A percentile compares a stretch with the other conserved stretches of the same genome.
These are phyloP conservation scores for Bradysia coprophila DNA, from an alignment of 1,140 invertebrate species.

Conservation along the genomic window DNA sequence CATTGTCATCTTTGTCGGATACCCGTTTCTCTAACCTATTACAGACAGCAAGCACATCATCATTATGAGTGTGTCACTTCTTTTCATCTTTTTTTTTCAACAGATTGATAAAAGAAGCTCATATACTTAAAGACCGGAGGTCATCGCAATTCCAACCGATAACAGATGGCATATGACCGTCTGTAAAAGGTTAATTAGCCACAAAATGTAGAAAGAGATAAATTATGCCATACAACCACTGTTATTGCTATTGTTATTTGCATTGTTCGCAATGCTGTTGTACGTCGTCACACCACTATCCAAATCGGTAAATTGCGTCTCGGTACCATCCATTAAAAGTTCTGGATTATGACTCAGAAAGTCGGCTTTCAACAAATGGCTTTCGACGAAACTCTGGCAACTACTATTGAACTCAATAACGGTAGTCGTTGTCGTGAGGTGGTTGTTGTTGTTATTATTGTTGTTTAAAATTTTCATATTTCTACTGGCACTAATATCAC, in stretches of 20 bases:
- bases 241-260: too few species aligned
- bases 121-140: too few species aligned
- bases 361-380: constrained; percentile 11
- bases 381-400: constrained; percentile 1
- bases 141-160: too few species aligned
- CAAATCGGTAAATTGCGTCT: constrained; percentile 17
- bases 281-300: constrained; percentile 15
- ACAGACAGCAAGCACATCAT: too few species aligned
- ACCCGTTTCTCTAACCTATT: too few species aligned
- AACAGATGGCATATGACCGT: too few species aligned
- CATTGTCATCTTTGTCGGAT: too few species aligned
- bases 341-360: constrained; percentile 11
- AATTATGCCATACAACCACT: constrained; percentile 22
- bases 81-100: too few species aligned
- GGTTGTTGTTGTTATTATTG: constrained; percentile 7
- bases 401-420: constrained; percentile 17
- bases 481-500: background rate
- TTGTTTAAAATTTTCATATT: constrained; percentile 4
- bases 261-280: constrained; percentile 12
- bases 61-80: too few species aligned
- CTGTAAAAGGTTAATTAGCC: too few species aligned
- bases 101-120: too few species aligned
- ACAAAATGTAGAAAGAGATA: too few species aligned
- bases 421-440: constrained; percentile 11
- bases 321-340: constrained; percentile 11